These are phyloP conservation scores for Pontoporia blainvillei DNA, from an alignment of 2,113 vertebrate species.

Conservation along the genomic window DNA sequence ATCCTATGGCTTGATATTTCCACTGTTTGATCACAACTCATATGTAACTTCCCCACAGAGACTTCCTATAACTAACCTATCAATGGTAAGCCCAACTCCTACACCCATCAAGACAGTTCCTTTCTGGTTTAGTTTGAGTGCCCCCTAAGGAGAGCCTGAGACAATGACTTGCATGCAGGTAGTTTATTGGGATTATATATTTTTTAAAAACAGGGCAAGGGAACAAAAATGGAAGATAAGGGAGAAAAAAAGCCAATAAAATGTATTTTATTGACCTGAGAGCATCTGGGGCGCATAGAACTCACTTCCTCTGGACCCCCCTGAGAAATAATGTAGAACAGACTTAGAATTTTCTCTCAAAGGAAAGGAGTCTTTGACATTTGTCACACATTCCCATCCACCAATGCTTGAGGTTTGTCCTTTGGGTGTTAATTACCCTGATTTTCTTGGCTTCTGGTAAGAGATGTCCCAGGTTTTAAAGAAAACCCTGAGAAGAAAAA, in stretches of 20 bases:
- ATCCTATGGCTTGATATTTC: neutral
- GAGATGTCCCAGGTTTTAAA: neutral
- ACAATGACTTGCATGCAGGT: neutral
- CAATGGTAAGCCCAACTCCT: neutral
- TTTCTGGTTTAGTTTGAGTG: neutral
- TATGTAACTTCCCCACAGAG: neutral
- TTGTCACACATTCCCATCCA: neutral
- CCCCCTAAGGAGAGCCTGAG: neutral
- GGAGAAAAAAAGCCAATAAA: neutral
- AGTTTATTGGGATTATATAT: neutral
- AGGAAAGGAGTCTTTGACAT: neutral
- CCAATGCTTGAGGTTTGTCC: no score
- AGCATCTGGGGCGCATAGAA: neutral
- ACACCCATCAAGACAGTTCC: neutral
- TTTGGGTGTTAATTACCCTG: neutral
- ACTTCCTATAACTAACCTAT: neutral
- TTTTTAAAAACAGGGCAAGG: neutral
- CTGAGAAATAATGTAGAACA: neutral
- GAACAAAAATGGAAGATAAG: neutral
- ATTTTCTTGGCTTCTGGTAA: neutral
- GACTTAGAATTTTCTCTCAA: neutral
- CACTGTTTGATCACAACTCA: neutral
- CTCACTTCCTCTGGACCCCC: neutral
- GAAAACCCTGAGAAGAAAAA: neutral
- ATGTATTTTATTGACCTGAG: neutral